Evolutionary conservation across 1,140 invertebrate genomes (phyloP).

Genomic region (Brachionus angularis): DNA sequence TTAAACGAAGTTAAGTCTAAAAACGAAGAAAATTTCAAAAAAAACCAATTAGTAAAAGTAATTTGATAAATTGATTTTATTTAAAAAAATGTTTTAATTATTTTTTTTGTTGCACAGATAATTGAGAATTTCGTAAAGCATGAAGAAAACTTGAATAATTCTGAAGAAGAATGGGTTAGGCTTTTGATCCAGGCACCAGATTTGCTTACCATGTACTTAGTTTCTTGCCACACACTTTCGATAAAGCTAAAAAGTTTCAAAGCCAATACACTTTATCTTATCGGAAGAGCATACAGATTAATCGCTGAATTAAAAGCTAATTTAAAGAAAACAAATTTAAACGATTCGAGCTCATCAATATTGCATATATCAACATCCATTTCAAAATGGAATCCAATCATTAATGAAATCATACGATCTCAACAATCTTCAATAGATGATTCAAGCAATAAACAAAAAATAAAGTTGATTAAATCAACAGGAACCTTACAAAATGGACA

Average conservation of each 20-base stretch:
- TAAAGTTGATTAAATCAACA: too few relatives aligned
- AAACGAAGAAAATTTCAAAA: not conserved
- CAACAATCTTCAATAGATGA: not conserved
- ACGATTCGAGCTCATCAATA: constrained; percentile 13
- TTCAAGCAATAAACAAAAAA: constrained; percentile 11
- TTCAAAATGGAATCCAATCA: constrained; percentile 16
- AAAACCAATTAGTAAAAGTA: constrained; percentile 20
- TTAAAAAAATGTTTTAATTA: too few relatives aligned
- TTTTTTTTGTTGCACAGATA: too few relatives aligned
- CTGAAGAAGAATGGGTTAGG: not conserved
- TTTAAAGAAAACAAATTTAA: not conserved
- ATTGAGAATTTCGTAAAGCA: too few relatives aligned
- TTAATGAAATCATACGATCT: not conserved
- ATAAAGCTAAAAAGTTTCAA: constrained; percentile 4
- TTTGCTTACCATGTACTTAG: not conserved
- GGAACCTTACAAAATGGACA: too few relatives aligned
- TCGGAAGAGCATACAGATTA: not conserved
- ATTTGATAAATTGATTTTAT: too few relatives aligned
- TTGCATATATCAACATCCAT: not conserved
- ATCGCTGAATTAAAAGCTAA: constrained; percentile 4
- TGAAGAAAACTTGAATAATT: not conserved
- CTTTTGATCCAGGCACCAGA: not conserved
- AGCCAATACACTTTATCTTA: not conserved
- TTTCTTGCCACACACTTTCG: not conserved
- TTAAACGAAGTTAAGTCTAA: not conserved